Evolutionary conservation across 2,113 vertebrate species (phyloP), one percentile per base, ranked within the genome.

Genomic region (Clupea harengus): DNA sequence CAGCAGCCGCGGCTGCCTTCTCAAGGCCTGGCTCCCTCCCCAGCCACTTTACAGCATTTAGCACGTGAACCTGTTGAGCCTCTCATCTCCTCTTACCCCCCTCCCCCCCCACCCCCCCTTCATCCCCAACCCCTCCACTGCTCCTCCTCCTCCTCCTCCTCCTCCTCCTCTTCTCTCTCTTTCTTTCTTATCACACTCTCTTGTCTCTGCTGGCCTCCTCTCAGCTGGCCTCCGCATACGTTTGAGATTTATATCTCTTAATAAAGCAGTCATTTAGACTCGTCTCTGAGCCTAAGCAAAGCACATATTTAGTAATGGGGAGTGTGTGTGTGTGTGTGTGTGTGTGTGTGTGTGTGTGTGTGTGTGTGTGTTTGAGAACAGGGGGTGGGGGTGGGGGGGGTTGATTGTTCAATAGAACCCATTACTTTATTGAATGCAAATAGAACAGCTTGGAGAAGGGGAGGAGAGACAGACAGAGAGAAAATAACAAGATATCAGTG

Each of bases 401-500:
- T 28, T 78, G 15, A 78, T 78, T 67, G 83, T 64, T 91, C 86
- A 45, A 60, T 89, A 84, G 87, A 84, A 86, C 88, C 88, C 54
- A 82, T 84, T 91, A 88, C 92, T 90, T 91, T 91, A 89, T 91
- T 54, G 83, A 88, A 95, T 94, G 93, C 93, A 95, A 95, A 95
- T 93, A 46, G 84, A 84, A 88, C 81, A 81, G 83, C 82, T 84
- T 81, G 0, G 25, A 67, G 81, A 72, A 32, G 32, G 15, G 64
- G 64, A 72, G 10, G 25, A 20, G 18, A 22, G 86, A 83, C 28
- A 32, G 72, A 32, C 5, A 85, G 87, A 87, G 84, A 87, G 92
- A 91, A 91, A 92, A 94, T 94, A 92, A 91, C 91, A 92, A 94
- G 92, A 93, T 91, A 88, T 87, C 91, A 91, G 89, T 93, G 93